phyloP scores from a whole-genome alignment of 1,140 invertebrate species.

The Myzus persicae region DNA sequence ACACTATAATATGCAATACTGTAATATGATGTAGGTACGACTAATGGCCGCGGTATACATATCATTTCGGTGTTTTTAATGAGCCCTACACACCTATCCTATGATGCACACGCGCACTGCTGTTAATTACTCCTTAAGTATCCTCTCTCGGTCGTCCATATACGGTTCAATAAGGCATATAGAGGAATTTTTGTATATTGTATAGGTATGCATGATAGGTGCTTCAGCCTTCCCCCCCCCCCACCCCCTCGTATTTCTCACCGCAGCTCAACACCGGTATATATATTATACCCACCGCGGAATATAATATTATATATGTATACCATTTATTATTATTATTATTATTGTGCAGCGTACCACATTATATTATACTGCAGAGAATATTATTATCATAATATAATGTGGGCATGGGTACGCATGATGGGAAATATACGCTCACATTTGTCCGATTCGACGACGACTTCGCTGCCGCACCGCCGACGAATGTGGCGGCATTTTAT shows the following conservation, averaged over 20 bases:
- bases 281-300: too few relatives aligned
- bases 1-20: not conserved
- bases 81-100: not conserved
- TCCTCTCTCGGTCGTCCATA: not conserved
- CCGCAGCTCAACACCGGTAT: not conserved
- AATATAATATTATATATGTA: not conserved
- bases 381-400: not conserved
- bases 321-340: not conserved
- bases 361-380: not conserved
- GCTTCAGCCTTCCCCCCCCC: not conserved
- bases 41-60: conserved; percentile 18
- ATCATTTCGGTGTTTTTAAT: conserved; percentile 39
- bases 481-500: not conserved
- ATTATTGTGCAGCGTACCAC: too few relatives aligned
- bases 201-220: not conserved
- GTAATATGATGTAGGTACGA: not conserved
- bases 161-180: conserved; percentile 27
- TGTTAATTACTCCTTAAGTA: conserved; percentile 39
- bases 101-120: not conserved
- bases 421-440: not conserved
- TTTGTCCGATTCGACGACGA: conserved; percentile 6
- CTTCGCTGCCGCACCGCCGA: not conserved
- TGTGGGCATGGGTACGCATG: not conserved
- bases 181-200: not conserved
- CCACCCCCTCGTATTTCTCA: not conserved